Base-by-base conservation (phyloP, 2,888 invertebrate genomes). In the Sericinus montela region DNA sequence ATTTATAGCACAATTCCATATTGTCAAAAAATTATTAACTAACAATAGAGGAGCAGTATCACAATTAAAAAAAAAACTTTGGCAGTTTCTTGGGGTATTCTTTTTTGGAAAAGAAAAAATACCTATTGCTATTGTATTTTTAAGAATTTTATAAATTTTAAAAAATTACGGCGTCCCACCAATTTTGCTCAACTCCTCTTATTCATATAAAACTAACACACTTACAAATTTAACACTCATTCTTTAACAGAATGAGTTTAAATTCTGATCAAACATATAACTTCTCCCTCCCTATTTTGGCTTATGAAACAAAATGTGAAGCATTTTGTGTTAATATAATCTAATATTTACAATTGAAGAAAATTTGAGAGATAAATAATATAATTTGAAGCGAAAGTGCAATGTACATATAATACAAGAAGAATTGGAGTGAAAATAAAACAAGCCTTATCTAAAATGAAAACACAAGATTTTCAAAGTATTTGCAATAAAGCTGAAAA, bases 1-100 rank as follows among this genome's bases (percentile, higher is more conserved):
- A 73, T 76, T 81, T 75, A 75, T 69, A 65, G 72, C 75, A 73
- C 75, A 83, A 81, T 80, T 80, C 75, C 79, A 75, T 80, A 81
- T 76, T 76, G 75, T 82, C 76, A 63, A 74, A 19, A 69, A 64
- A 59, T 63, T 66, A 59, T 54, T 60, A 52, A 51, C 55, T 64
- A 54, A 49, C 45, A 46, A 39, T 54, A 48, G 53, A 57, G 61
- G 55, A 48, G 59, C 54, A 46, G 56, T 55, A 55, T n/a, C n/a
- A 47, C 30, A 46, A 54, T n/a, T 29, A 6, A 9, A 50, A 52
- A 37, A 42, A 37, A 45, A 45, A 45, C 45, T 45, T 42, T 51
- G 45, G 45, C 45, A 45, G 42, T 46, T 45, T 34, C n/a, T 29
- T 15, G 23, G 35, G 38, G 28, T 8, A n/a, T 14, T 34, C 3